Evolutionary conservation across 2,888 invertebrate species (phyloP).

Genomic region (Eurois occulta): DNA sequence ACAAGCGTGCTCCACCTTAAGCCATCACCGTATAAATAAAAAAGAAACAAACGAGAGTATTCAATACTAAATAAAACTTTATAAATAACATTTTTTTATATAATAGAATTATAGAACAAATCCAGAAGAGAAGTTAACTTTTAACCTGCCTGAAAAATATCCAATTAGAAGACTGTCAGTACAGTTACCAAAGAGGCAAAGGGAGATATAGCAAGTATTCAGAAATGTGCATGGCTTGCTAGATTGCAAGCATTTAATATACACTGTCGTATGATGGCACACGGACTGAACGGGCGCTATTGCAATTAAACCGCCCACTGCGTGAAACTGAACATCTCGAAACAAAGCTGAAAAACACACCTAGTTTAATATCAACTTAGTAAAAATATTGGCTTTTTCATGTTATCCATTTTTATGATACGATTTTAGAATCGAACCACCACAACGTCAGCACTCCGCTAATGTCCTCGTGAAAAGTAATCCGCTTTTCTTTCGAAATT

Average conservation of each 20-base stretch:
- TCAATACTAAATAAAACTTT: not conserved
- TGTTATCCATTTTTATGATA: conserved; percentile 3
- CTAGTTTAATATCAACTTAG: not conserved
- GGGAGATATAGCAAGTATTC: conserved; percentile 17
- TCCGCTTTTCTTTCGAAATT: conserved; percentile 3
- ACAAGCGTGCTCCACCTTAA: not conserved
- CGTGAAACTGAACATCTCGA: conserved; percentile 25
- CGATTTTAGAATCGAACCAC: not conserved
- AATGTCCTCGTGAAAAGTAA: not conserved
- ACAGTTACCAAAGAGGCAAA: not conserved
- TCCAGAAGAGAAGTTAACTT: not conserved
- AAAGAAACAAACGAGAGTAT: not conserved
- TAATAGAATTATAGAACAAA: not conserved
- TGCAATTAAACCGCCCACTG: conserved; percentile 34
- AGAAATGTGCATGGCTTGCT: conserved; percentile 18
- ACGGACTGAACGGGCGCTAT: conserved; percentile 1
- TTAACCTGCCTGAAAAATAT: not conserved
- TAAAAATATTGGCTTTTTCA: not conserved
- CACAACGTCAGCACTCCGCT: not conserved
- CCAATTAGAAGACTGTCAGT: not conserved
- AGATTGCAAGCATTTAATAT: conserved; percentile 37
- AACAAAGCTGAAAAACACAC: conserved; percentile 1
- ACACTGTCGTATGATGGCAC: conserved; percentile 9
- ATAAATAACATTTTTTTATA: no score
- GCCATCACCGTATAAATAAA: not conserved